Conservation (phyloP, 2,113 vertebrate species). For the Psilopsiagon aurifrons region DNA sequence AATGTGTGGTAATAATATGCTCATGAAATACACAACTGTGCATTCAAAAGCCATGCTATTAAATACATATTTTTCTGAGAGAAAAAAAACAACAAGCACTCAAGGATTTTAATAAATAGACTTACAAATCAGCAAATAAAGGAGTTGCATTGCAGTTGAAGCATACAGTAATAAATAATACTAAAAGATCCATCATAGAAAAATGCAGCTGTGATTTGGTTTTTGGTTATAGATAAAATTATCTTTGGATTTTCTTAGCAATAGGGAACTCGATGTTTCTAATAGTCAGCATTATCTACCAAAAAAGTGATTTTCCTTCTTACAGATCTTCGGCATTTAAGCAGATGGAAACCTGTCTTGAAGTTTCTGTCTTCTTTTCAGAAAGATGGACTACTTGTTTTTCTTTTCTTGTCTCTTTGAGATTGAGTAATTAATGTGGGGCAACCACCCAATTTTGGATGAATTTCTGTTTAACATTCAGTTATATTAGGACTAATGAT, state of each 20-base stretch:
- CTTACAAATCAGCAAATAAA: background rate
- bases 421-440: background rate
- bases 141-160: background rate
- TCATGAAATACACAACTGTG: background rate
- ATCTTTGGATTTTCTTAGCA: background rate
- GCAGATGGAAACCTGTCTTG: background rate
- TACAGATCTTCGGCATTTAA: background rate
- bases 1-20: background rate
- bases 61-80: background rate
- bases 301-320: background rate
- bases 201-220: background rate
- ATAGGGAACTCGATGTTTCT: background rate
- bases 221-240: background rate
- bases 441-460: background rate
- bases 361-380: background rate
- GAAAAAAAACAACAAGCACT: background rate
- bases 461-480: background rate
- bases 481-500: background rate
- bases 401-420: background rate
- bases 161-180: background rate
- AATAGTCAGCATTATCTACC: background rate
- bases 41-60: background rate
- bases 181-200: background rate
- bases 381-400: background rate
- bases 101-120: background rate